These are phyloP conservation scores for Cossypha polioptera DNA, from an alignment of 2,797 vertebrate species.

Conservation along the genomic window DNA sequence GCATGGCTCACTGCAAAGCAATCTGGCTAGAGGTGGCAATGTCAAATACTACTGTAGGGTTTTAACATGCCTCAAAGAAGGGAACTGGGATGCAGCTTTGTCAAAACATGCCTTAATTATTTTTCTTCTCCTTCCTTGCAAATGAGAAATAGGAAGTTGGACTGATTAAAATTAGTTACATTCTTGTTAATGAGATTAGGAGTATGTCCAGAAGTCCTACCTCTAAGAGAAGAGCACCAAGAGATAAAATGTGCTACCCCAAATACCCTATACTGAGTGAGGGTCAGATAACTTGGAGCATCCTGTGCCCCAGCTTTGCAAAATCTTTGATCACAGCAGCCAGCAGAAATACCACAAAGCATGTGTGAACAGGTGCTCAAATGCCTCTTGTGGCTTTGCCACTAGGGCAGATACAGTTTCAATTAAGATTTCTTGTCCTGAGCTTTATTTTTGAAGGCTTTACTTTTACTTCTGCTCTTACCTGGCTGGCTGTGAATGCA, in stretches of 20 bases:
- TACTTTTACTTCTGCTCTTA: not conserved
- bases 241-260: not conserved
- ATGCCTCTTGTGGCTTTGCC: not conserved
- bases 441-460: not conserved
- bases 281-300: not conserved
- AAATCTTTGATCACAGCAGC: not conserved
- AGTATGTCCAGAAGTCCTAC: not conserved
- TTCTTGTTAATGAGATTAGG: not conserved
- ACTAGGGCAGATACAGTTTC: not conserved
- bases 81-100: not conserved
- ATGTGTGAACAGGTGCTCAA: not conserved
- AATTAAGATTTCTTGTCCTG: not conserved
- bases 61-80: not conserved
- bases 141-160: not conserved
- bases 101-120: not conserved
- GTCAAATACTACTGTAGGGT: not conserved
- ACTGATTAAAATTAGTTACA: not conserved
- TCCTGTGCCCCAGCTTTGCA: not conserved
- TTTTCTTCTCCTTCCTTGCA: not conserved
- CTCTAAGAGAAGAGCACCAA: not conserved
- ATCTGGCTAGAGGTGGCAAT: accelerated
- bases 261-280: not conserved
- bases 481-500: not conserved
- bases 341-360: not conserved
- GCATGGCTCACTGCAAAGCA: not conserved